Percentiles rank a stretch among this genome's conserved stretches.
Conservation (phyloP, 1,140 invertebrate genomes). For the Sipha flava region DNA sequence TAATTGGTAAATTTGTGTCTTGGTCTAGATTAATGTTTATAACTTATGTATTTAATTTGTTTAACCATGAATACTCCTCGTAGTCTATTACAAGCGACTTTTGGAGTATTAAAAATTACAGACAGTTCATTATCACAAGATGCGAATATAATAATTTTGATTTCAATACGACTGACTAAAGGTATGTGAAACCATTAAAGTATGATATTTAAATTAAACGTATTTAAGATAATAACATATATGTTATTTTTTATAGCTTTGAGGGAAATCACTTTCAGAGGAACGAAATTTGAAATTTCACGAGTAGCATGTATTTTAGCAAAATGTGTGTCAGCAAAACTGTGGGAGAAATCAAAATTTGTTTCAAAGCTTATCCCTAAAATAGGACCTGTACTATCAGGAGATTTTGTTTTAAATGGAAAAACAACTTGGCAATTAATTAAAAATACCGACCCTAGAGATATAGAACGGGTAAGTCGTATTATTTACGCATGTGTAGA, state of each 20-base stretch:
- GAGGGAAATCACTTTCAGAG: not conserved
- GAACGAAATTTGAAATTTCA: slow-evolving; percentile 46
- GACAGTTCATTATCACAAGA: slow-evolving; percentile 62
- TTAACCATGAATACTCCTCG: not conserved
- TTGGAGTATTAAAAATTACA: slow-evolving; percentile 59
- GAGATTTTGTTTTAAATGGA: slow-evolving; percentile 55
- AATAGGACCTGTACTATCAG: slow-evolving; percentile 58
- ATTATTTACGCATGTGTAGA: not conserved
- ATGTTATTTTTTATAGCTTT: not conserved
- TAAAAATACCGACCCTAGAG: slow-evolving; percentile 57
- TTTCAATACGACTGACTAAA: slow-evolving; percentile 56
- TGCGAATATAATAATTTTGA: slow-evolving; percentile 57
- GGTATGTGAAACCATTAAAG: slow-evolving; percentile 49
- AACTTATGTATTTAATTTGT: not conserved
- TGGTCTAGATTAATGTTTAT: not conserved
- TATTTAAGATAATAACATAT: not conserved
- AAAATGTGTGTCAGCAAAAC: slow-evolving; percentile 56
- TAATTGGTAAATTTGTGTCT: slow-evolving; percentile 49
- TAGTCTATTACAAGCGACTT: slow-evolving; percentile 48
- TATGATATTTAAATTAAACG: not conserved
- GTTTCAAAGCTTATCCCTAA: slow-evolving; percentile 61
- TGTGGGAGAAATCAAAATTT: slow-evolving; percentile 68
- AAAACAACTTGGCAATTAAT: slow-evolving; percentile 59
- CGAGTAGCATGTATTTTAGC: slow-evolving; percentile 52
- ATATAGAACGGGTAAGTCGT: slow-evolving; percentile 59